Base-by-base conservation (phyloP, 1,140 invertebrate species). In the Drusus annulatus region DNA sequence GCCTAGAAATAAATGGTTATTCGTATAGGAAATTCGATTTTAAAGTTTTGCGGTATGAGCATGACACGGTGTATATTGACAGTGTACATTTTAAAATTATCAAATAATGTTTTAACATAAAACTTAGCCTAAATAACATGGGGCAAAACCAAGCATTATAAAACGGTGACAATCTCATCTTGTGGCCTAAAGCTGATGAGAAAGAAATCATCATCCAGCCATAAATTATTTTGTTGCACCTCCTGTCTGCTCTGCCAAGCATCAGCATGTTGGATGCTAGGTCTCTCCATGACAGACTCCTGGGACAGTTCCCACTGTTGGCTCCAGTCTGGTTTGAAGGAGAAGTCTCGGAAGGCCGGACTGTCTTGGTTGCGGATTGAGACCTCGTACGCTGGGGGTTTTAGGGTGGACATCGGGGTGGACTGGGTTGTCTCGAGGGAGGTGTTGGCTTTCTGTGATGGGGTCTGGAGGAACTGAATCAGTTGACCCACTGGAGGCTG, bases 91-190 rank as follows among this genome's bases (percentile, higher is more conserved):
- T n/a, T n/a, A n/a, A n/a, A n/a, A n/a, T n/a, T n/a, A n/a, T n/a
- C n/a, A n/a, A n/a, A n/a, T n/a, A n/a, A 13, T 10, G 13, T 45
- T 45, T 45, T 45, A 13, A 36, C 0, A 25, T 23, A 60, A 60
- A 8, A 17, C 23, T 21, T 60, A 56, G 13, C 36, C 36, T 45
- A 60, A 60, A 8, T 8, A 10, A 60, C 4, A 60, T 8, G 23
- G 19, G 54, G 54, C n/a, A 8, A 65, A 31, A 65, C 15, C 8
- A 1, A 71, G 10, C 21, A 71, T 91, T 87, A 94, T 85, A 95
- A 91, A 90, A 94, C 94, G 76, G 94, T 95, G 68, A 94, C 94
- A 81, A 95, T 94, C 90, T 94, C 94, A 86, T 95, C 94, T 86
- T 95, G 94, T 3, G 94, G 94, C 81, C 94, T 90, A 84, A 94